Evolutionary conservation across 2,797 vertebrate genomes (phyloP), one percentile per base, ranked within the genome.

Genomic region (Amblyraja radiata): DNA sequence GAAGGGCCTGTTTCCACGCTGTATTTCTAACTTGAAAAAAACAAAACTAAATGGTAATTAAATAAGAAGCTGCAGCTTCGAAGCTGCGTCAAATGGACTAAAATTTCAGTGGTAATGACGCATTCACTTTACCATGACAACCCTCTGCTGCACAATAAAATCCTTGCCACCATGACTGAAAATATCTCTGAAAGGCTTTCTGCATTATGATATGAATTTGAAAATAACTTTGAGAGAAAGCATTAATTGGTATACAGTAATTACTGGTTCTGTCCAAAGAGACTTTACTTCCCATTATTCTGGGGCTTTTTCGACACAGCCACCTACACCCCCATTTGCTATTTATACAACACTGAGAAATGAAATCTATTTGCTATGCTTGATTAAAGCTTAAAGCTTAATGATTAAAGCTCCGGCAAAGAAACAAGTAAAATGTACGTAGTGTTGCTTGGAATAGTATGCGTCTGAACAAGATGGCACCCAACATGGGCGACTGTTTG

Each of bases 151-250:
- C 84, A 88, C 32, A 18, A 68, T 68, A 68, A 65, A 65, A 7
- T 8, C n/a, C 16, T 21, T 36, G 1, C 84, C 65, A 21, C 65
- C 16, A 88, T 32, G 61, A 88, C 65, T 36, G 61, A 32, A 88
- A 18, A 65, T 16, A 63, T 88, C 84, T 88, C 84, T 68, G 61
- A 88, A n/a, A 88, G 84, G n/a, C 65, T 86, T 36, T 88, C n/a
- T 36, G n/a, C 18, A 68, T 88, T 88, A 10, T 63, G 25, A 32
- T 65, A 88, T 32, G n/a, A 68, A 65, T 88, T 68, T 88, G 61
- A 65, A 36, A 68, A 36, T 16, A 32, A 36, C 77, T 36, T 32
- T 78, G 16, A 36, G n/a, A 73, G n/a, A 77, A 77, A n/a, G n/a
- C n/a, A 36, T 86, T 63, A 28, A 86, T 63, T 16, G 58, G n/a